phyloP scores from a whole-genome alignment of 2,888 invertebrate genomes.

The Mesorhabditis spiculigera region DNA sequence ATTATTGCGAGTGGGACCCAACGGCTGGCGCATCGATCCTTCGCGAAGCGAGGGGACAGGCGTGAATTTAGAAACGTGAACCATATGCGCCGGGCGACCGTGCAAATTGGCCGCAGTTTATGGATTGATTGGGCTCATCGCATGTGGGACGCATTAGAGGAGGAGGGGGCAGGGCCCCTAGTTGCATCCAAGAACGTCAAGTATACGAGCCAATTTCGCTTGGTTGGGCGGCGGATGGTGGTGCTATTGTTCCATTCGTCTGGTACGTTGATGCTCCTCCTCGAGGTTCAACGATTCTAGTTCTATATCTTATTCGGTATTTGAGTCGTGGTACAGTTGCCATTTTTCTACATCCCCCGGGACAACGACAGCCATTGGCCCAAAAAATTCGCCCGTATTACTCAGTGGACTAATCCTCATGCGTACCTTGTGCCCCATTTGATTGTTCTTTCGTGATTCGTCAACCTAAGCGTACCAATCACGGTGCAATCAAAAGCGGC shows the following conservation, averaged over 20 bases:
- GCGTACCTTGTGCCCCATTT: background rate
- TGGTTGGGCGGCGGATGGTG: too few relatives aligned
- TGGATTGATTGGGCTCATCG: constrained; percentile 6
- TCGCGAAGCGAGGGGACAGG: background rate
- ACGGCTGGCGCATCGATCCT: too few relatives aligned
- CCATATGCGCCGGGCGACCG: background rate
- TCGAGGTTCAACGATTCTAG: too few relatives aligned
- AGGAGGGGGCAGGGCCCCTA: background rate
- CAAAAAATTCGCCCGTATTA: background rate
- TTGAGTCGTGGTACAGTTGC: too few relatives aligned
- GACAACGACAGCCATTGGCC: background rate
- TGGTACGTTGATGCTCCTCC: too few relatives aligned
- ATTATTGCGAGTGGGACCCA: too few relatives aligned
- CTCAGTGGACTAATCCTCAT: too few relatives aligned
- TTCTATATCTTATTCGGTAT: too few relatives aligned
- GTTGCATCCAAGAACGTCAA: too few relatives aligned
- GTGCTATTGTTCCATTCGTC: too few relatives aligned
- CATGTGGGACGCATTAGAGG: constrained; percentile 4
- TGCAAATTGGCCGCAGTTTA: constrained; percentile 2
- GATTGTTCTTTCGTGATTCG: constrained; percentile 3
- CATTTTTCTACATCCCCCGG: too few relatives aligned
- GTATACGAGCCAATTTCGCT: too few relatives aligned
- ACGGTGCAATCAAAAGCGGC: constrained; percentile 5
- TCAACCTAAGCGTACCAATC: background rate
- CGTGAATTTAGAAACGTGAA: constrained; percentile 1